Percentiles rank a stretch among this genome's conserved stretches.
Conservation (phyloP, 2,113 vertebrate genomes). For the Anthoscopus minutus region DNA sequence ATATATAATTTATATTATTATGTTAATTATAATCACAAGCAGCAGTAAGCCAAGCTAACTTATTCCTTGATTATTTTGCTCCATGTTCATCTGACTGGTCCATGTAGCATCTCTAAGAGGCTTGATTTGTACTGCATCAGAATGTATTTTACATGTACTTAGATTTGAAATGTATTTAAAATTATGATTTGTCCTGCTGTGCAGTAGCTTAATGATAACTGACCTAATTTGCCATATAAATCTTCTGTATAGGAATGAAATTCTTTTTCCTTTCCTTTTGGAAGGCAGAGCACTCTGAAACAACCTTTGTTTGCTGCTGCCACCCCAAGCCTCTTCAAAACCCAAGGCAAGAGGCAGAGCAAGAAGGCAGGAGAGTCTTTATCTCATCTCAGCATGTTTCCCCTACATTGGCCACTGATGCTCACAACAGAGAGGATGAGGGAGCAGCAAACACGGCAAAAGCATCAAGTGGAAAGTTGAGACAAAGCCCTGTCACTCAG, state of each 20-base stretch:
- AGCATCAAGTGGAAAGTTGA: background rate
- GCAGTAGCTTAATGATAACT: constrained; percentile 36
- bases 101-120: background rate
- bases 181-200: constrained; percentile 39
- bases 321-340: background rate
- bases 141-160: constrained; percentile 12
- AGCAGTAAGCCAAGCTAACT: background rate
- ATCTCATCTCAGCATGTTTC: background rate
- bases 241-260: background rate
- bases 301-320: background rate
- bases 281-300: background rate
- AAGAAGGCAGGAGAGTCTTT: background rate
- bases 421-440: background rate
- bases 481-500: background rate
- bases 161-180: constrained; percentile 41
- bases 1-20: too few species aligned
- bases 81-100: background rate
- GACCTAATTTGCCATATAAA: constrained; percentile 25
- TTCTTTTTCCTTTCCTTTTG: background rate
- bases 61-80: background rate
- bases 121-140: background rate
- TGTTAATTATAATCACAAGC: background rate
- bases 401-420: background rate
- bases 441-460: background rate
- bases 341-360: background rate